Evolutionary conservation across 2,113 vertebrate genomes (phyloP).

Genomic region (Cynoglossus semilaevis): DNA sequence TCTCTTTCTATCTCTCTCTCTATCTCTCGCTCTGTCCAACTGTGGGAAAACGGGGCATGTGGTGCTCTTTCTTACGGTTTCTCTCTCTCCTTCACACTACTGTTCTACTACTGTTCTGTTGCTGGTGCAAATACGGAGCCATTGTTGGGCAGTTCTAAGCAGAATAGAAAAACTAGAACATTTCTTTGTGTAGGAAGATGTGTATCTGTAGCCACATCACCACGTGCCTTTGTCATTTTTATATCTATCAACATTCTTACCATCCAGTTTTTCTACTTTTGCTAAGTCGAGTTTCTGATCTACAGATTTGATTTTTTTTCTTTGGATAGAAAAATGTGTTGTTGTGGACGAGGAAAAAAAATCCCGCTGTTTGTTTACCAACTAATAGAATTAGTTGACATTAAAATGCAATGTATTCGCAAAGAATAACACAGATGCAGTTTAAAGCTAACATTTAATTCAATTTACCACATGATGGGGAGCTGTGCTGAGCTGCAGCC

Average conservation of each 20-base stretch:
- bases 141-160: conserved; percentile 28
- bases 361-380: conserved; percentile 41
- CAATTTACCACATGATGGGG: conserved; percentile 13
- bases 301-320: too few relatives aligned
- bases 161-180: conserved; percentile 29
- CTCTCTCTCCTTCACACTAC: conserved; percentile 43
- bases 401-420: conserved; percentile 6
- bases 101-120: conserved; percentile 18
- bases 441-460: background rate
- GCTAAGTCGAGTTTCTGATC: conserved; percentile 48
- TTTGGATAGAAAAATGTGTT: conserved; percentile 47
- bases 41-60: conserved; percentile 39
- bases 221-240: conserved; percentile 43
- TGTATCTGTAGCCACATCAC: conserved; percentile 32
- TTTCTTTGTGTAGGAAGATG: conserved; percentile 37
- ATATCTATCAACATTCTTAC: conserved; percentile 35
- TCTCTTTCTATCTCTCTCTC: background rate
- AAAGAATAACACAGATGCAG: conserved; percentile 11
- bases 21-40: conserved; percentile 15
- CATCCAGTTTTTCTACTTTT: conserved; percentile 29
- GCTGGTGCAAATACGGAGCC: conserved; percentile 23
- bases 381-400: conserved; percentile 42
- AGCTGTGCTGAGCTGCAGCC: background rate
- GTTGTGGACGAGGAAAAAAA: conserved; percentile 47
- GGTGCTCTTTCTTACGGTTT: conserved; percentile 41